These are phyloP conservation scores for Lumbricus terrestris DNA, from an alignment of 2,888 invertebrate species.

Conservation along the genomic window DNA sequence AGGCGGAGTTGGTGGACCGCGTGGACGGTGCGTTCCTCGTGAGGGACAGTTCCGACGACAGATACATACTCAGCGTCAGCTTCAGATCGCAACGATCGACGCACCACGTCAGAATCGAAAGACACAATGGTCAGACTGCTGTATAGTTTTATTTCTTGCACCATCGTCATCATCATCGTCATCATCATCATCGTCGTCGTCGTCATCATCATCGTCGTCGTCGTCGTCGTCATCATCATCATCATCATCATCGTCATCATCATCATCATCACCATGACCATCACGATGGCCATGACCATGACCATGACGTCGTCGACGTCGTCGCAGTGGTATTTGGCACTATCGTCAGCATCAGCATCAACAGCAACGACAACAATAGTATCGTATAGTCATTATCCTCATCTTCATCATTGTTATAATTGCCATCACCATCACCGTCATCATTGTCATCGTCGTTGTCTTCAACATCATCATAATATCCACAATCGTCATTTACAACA, in stretches of 20 bases:
- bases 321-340: background rate
- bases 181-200: background rate
- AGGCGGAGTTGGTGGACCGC: constrained; percentile 7
- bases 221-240: background rate
- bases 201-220: background rate
- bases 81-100: constrained; percentile 27
- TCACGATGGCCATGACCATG: background rate
- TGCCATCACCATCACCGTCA: background rate
- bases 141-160: background rate
- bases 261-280: background rate
- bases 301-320: background rate
- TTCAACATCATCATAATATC: too few species aligned
- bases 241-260: background rate
- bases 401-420: background rate
- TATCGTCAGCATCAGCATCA: background rate
- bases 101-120: constrained; percentile 27
- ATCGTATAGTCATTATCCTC: background rate
- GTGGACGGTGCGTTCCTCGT: constrained; percentile 26
- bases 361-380: background rate
- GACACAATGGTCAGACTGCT: constrained; percentile 18
- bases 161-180: background rate
- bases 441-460: background rate
- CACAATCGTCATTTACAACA: too few species aligned
- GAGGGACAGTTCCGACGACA: constrained; percentile 29
- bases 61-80: constrained; percentile 30